Evolutionary conservation across 2,113 vertebrate species (phyloP).

Genomic region (Macroglossus sobrinus): DNA sequence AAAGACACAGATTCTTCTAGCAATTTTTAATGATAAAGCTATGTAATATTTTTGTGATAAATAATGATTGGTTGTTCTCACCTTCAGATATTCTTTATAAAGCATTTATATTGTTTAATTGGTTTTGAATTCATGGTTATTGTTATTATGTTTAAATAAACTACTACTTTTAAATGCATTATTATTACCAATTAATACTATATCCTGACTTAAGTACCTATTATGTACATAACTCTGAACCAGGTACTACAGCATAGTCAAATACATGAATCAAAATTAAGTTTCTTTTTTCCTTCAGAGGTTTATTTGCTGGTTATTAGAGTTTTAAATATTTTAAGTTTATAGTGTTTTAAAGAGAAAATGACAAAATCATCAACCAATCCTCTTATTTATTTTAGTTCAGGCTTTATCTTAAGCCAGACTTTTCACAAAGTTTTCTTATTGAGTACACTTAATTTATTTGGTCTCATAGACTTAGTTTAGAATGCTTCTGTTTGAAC

Average conservation of each 20-base stretch:
- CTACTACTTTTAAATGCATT: not conserved
- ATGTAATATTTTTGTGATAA: not conserved
- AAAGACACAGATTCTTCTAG: not conserved
- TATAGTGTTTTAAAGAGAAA: not conserved
- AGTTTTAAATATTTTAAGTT: not conserved
- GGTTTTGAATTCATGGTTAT: not conserved
- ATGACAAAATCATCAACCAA: not conserved
- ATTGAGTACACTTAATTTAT: not conserved
- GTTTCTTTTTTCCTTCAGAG: not conserved
- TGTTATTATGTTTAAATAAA: constrained; percentile 12
- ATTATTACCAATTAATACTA: not conserved
- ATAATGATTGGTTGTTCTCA: not conserved
- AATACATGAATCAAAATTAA: not conserved
- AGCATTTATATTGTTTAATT: not conserved
- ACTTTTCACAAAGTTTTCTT: not conserved
- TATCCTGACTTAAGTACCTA: not conserved
- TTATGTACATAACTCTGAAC: not conserved
- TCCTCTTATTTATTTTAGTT: not conserved
- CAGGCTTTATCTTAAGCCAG: not conserved
- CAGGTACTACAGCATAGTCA: not conserved
- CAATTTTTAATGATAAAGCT: not conserved
- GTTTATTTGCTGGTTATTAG: not conserved
- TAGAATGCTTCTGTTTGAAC: not conserved
- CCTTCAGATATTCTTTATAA: not conserved
- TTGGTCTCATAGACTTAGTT: not conserved